Conservation (phyloP, 2,888 invertebrate genomes). For the Philereme transversata region DNA sequence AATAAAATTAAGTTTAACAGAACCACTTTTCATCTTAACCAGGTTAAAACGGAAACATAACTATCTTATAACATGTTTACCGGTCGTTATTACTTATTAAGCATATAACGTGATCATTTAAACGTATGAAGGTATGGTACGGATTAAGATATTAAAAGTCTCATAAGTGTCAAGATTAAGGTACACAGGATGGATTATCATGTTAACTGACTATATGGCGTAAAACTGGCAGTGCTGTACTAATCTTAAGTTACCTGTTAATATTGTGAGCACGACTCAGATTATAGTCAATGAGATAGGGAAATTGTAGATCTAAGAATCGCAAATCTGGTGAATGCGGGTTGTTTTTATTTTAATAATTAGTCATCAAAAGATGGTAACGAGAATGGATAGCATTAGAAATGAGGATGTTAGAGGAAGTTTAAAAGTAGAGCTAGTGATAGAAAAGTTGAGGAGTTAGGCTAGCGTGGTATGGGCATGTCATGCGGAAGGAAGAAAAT, state of each 20-base stretch:
- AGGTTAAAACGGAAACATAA: neutral
- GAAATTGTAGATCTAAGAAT: constrained; percentile 20
- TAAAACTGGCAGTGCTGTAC: constrained; percentile 29
- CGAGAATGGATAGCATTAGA: too few species aligned
- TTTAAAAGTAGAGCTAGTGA: too few species aligned
- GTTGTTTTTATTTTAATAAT: neutral
- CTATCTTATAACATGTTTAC: constrained; percentile 4
- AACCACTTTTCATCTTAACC: neutral
- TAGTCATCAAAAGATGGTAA: too few species aligned
- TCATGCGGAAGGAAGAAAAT: too few species aligned
- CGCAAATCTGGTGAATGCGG: neutral
- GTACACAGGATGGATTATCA: constrained; percentile 38
- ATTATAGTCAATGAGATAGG: constrained; percentile 30
- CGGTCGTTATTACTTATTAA: constrained; percentile 4
- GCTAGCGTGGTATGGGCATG: too few species aligned
- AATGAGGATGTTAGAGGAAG: too few species aligned
- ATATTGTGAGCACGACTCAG: constrained; percentile 30
- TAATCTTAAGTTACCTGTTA: constrained; percentile 45
- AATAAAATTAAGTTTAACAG: too few species aligned
- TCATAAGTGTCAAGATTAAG: constrained; percentile 12
- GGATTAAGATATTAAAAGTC: too few species aligned
- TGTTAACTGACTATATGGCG: constrained; percentile 34
- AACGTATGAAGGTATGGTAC: neutral
- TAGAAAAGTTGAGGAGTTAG: too few species aligned
- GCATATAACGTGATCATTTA: neutral